Percentiles rank a stretch among this genome's conserved stretches.
Conservation (phyloP, 2,888 invertebrate species). For the Herminia tarsipennalis region DNA sequence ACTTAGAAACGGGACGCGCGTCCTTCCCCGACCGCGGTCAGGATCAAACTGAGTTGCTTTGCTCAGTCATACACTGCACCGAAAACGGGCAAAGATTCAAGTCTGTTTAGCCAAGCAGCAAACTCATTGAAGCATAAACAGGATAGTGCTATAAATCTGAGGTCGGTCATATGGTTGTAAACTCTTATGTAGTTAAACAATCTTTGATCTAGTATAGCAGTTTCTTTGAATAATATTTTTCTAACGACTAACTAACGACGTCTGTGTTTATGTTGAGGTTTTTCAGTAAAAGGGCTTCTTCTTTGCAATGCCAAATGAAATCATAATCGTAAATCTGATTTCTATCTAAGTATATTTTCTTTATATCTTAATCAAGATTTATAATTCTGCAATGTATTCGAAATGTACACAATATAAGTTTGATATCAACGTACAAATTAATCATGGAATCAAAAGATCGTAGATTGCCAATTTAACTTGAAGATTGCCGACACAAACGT, state of each 20-base stretch:
- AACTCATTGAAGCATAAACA: slow-evolving; percentile 67
- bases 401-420: no score
- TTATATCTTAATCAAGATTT: no score
- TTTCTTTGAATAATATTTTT: slow-evolving; percentile 40
- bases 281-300: slow-evolving; percentile 7
- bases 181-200: slow-evolving; percentile 46
- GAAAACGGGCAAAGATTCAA: slow-evolving; percentile 58
- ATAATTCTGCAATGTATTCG: no score
- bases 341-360: not conserved
- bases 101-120: slow-evolving; percentile 62
- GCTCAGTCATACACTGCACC: slow-evolving; percentile 42
- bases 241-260: slow-evolving; percentile 15
- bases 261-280: slow-evolving; percentile 31
- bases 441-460: slow-evolving; percentile 1
- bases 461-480: slow-evolving; percentile 4
- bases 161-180: slow-evolving; percentile 54
- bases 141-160: slow-evolving; percentile 66
- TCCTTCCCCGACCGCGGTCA: slow-evolving; percentile 51
- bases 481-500: not conserved
- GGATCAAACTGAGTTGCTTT: slow-evolving; percentile 57
- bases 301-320: slow-evolving; percentile 6
- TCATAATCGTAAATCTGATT: not conserved
- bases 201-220: slow-evolving; percentile 49
- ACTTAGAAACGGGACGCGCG: slow-evolving; percentile 49
- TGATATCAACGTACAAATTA: no score